Evolutionary conservation across 1,140 invertebrate species (phyloP).

Genomic region (Argopecten irradians): DNA sequence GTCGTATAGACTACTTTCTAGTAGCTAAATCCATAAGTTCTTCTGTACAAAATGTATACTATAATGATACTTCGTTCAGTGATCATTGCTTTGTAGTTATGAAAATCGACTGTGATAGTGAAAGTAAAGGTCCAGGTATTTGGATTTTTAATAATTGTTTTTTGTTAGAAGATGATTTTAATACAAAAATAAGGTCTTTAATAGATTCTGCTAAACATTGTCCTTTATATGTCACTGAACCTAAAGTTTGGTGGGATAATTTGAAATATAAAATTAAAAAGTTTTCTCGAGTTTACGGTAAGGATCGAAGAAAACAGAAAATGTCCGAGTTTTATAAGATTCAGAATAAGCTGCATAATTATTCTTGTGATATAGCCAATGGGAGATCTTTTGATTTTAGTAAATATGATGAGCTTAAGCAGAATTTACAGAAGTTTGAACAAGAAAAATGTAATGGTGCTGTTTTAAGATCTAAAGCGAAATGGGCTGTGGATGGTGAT

Average conservation of each 20-base stretch:
- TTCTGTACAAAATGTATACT: not conserved
- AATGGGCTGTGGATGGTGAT: conserved; percentile 29
- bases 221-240: not conserved
- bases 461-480: conserved; percentile 31
- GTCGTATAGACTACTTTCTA: not conserved
- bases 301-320: conserved; percentile 13
- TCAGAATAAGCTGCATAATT: conserved; percentile 31
- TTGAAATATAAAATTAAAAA: conserved; percentile 39
- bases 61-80: not conserved
- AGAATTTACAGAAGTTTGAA: conserved; percentile 19
- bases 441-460: conserved; percentile 30
- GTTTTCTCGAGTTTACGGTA: not conserved
- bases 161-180: conserved; percentile 25
- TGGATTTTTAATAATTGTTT: conserved; percentile 33
- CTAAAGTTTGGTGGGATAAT: conserved; percentile 44
- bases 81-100: conserved; percentile 19
- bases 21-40: not conserved
- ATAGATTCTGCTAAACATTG: not conserved
- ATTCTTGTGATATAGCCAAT: conserved; percentile 26
- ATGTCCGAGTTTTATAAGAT: not conserved
- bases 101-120: not conserved
- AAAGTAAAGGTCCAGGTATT: conserved; percentile 24
- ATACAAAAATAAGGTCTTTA: not conserved
- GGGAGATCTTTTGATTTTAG: not conserved
- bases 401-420: conserved; percentile 37